Conservation (phyloP, 2,113 vertebrate genomes). For the Poecilia latipinna region DNA sequence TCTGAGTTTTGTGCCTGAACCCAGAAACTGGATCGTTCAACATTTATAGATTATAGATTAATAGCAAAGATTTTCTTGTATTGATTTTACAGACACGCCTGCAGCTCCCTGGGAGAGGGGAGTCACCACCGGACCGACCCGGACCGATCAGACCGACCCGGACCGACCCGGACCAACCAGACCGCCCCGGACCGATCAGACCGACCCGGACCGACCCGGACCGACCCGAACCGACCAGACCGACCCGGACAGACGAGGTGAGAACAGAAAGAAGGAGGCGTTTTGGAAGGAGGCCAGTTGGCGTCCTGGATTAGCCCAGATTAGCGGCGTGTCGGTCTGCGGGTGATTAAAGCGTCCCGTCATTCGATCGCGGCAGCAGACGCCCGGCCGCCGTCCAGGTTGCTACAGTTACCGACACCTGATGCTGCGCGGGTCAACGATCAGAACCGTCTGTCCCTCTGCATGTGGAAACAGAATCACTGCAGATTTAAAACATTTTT, state of each 20-base stretch:
- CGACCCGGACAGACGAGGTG: neutral
- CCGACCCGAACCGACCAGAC: too few relatives aligned
- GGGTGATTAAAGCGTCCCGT: conserved; percentile 26
- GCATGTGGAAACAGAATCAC: too few relatives aligned
- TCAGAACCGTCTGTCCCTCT: neutral
- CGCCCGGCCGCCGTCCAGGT: conserved; percentile 9
- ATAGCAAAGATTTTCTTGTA: too few relatives aligned
- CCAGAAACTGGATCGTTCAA: too few relatives aligned
- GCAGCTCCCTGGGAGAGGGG: too few relatives aligned
- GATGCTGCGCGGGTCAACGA: neutral
- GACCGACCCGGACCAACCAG: too few relatives aligned
- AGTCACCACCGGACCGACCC: too few relatives aligned
- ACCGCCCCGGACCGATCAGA: neutral
- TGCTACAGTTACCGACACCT: conserved; percentile 16
- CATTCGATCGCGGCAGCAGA: conserved; percentile 20
- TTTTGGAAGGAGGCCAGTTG: conserved; percentile 47
- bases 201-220: neutral
- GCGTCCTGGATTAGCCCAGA: conserved; percentile 60
- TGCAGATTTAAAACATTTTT: neutral
- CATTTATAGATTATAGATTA: too few relatives aligned
- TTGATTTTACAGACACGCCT: too few relatives aligned
- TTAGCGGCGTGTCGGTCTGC: conserved; percentile 32
- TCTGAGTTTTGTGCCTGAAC: too few relatives aligned
- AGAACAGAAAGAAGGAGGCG: conserved; percentile 5
- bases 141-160: too few relatives aligned